phyloP scores from a whole-genome alignment of 1,140 invertebrate species.

The Drosophila bocqueti region DNA sequence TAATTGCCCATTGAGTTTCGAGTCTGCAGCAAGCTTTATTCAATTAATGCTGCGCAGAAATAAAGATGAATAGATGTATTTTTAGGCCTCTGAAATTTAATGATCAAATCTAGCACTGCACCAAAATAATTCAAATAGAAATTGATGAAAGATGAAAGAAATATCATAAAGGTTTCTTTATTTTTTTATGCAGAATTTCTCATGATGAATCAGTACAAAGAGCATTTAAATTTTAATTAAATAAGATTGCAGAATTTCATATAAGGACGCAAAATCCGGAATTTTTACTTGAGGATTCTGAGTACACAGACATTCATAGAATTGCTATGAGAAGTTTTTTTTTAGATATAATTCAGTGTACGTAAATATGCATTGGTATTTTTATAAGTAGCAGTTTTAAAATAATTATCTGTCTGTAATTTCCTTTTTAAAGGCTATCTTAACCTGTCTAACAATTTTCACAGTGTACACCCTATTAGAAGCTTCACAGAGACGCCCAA shows the following conservation, averaged over 20 bases:
- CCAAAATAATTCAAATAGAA: not conserved
- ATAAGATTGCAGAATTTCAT: not conserved
- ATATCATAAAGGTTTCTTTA: not conserved
- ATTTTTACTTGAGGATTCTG: not conserved
- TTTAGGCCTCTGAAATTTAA: constrained; percentile 51
- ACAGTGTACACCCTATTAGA: not conserved
- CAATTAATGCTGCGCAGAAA: constrained; percentile 73
- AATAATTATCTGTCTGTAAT: too few relatives aligned
- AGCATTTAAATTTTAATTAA: too few relatives aligned
- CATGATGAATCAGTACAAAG: too few relatives aligned
- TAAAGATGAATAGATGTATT: constrained; percentile 40
- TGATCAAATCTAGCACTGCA: constrained; percentile 43
- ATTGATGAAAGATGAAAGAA: too few relatives aligned
- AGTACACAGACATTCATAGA: not conserved
- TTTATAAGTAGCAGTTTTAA: too few relatives aligned
- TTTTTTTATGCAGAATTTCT: not conserved
- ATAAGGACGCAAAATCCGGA: not conserved
- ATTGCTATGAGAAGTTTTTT: not conserved
- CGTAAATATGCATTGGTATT: not conserved
- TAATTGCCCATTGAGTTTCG: constrained; percentile 78
- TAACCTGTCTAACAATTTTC: not conserved
- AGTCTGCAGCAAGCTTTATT: constrained; percentile 55
- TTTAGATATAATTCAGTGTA: not conserved
- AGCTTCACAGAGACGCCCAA: constrained; percentile 37
- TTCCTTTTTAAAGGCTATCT: too few relatives aligned